Conservation (phyloP, 2,797 vertebrate genomes). For the Schizopygopsis malacanthus region DNA sequence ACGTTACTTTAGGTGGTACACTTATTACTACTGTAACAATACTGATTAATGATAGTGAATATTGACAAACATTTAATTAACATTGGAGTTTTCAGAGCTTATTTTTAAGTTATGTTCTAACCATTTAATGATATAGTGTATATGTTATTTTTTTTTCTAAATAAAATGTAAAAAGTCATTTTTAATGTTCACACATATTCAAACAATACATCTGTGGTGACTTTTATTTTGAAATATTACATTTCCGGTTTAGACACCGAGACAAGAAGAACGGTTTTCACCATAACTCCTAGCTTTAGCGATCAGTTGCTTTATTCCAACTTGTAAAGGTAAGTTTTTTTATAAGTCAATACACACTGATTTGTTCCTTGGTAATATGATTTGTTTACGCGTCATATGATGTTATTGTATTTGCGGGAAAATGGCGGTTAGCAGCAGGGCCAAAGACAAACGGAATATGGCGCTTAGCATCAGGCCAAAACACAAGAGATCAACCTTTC, state of each 20-base stretch:
- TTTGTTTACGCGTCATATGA: neutral
- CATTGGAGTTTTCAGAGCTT: neutral
- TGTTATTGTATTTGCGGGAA: neutral
- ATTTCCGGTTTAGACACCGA: neutral
- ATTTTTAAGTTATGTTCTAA: neutral
- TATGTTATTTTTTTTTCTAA: neutral
- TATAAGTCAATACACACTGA: neutral
- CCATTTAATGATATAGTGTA: neutral
- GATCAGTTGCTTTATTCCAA: neutral
- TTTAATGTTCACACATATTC: neutral
- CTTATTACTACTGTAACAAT: neutral
- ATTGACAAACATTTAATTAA: neutral
- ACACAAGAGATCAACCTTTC: neutral
- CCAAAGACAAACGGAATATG: neutral
- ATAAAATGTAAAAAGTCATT: neutral
- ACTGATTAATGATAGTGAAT: neutral
- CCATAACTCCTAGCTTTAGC: neutral
- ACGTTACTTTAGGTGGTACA: neutral
- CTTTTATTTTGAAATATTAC: neutral
- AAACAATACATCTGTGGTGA: neutral
- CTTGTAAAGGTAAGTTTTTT: neutral
- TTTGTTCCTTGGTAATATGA: neutral
- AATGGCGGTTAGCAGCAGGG: neutral
- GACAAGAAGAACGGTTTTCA: neutral
- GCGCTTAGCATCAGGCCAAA: neutral